Base-by-base conservation (phyloP, 2,888 invertebrate genomes). In the Nephrotoma flavescens region DNA sequence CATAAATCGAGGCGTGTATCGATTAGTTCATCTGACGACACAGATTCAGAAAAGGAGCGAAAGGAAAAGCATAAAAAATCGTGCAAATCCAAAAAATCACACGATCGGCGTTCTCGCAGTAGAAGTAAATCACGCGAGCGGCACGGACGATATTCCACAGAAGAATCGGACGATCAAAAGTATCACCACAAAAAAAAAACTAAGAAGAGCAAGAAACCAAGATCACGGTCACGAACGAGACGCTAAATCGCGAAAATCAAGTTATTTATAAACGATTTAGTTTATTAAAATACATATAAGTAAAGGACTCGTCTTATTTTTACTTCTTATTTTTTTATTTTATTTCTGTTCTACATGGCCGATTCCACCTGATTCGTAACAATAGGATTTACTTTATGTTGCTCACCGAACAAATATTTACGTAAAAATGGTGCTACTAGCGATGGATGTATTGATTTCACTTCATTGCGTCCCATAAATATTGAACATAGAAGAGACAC, bases 371-470 rank as follows among this genome's bases (percentile, higher is more conserved):
- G 84, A 85, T 85, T 9, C n/a, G 15, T 42, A 12, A n/a, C 84
- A 85, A 15, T 85, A 3, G 71, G 12, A 71, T 7, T 71, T 9
- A 12, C 4, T 84, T 83, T 57, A 5, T 83, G 11, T 11, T 57
- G n/a, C 57, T 86, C 42, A n/a, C 86, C 86, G 6, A 57, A 52
- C 6, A 86, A 57, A 41, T 42, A 42, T 6, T 92, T 92, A 87
- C 95, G 91, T 2, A 95, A 89, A 88, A 94, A 94, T 0, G 96
- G 96, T 0, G 96, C 95, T 31, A 96, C 89, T 3, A 96, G 91
- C 86, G 91, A 92, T 0, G 93, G 92, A 89, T 94, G 93, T 41
- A 94, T 90, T 88, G 93, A 93, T 86, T 92, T 91, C 0, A 94
- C 92, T 89, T 94, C 92, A 88, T 93, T 92, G 7, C 93, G 93